Conservation (phyloP, 2,888 invertebrate species). For the Ormyrus pomaceus region DNA sequence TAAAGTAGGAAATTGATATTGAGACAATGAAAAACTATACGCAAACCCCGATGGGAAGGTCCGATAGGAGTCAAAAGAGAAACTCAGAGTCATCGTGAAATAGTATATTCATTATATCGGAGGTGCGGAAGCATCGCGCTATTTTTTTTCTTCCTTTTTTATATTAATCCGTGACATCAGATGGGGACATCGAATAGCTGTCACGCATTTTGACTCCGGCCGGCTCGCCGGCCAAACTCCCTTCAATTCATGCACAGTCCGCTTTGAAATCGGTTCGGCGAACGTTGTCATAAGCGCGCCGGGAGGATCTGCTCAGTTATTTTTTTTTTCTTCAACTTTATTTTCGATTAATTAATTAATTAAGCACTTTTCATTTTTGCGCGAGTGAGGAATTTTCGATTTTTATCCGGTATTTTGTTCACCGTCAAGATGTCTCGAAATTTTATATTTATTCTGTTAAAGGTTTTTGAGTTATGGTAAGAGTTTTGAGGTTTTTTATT, state of each 20-base stretch:
- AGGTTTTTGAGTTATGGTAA: constrained; percentile 47
- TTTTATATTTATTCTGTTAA: constrained; percentile 32
- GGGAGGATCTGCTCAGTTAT: neutral
- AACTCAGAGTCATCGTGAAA: constrained; percentile 51
- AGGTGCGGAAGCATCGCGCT: constrained; percentile 54
- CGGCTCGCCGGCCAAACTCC: constrained; percentile 57
- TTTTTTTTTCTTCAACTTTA: too few relatives aligned
- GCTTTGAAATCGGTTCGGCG: constrained; percentile 55
- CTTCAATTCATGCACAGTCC: constrained; percentile 59
- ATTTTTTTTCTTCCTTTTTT: constrained; percentile 53
- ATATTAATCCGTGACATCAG: constrained; percentile 60
- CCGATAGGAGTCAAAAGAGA: constrained; percentile 30
- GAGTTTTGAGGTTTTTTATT: neutral
- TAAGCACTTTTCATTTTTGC: too few relatives aligned
- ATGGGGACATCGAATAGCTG: constrained; percentile 61
- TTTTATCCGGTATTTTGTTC: neutral
- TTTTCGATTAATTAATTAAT: too few relatives aligned
- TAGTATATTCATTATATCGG: constrained; percentile 42
- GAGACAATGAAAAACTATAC: constrained; percentile 11
- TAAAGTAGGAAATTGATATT: constrained; percentile 31
- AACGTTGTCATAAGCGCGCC: constrained; percentile 51
- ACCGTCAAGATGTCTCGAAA: constrained; percentile 29
- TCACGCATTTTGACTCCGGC: constrained; percentile 57
- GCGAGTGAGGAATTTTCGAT: neutral
- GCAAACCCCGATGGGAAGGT: constrained; percentile 14